phyloP scores from a whole-genome alignment of 2,113 vertebrate genomes.

The Bettongia penicillata region DNA sequence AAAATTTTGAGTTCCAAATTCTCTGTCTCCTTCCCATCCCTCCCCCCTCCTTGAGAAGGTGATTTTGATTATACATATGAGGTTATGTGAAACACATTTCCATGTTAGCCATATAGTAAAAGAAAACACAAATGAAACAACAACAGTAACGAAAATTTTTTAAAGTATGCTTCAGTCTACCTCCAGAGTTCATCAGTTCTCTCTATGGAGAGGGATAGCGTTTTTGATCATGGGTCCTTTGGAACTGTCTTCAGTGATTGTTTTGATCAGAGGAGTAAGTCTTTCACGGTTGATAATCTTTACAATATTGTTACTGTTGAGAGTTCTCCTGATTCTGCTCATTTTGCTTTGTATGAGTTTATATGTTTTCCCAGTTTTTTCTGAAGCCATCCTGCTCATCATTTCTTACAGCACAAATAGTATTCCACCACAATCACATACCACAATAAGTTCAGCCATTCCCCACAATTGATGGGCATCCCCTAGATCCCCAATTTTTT shows the following conservation, averaged over 20 bases:
- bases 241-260: background rate
- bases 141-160: background rate
- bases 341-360: background rate
- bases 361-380: background rate
- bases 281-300: background rate
- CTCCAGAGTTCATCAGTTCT: background rate
- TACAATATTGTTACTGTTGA: background rate
- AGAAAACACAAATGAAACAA: background rate
- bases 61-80: background rate
- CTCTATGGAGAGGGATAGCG: background rate
- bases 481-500: background rate
- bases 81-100: background rate
- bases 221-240: background rate
- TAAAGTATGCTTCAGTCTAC: background rate
- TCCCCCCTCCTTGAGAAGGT: background rate
- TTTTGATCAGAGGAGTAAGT: background rate
- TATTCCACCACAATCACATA: background rate
- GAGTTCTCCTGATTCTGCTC: background rate
- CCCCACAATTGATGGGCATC: background rate
- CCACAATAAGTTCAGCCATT: background rate
- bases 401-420: background rate
- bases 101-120: background rate
- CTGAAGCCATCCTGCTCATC: background rate
- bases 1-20: background rate
- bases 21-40: background rate